Base-by-base conservation (phyloP, 1,140 invertebrate species). In the Drosophila neocordata region DNA sequence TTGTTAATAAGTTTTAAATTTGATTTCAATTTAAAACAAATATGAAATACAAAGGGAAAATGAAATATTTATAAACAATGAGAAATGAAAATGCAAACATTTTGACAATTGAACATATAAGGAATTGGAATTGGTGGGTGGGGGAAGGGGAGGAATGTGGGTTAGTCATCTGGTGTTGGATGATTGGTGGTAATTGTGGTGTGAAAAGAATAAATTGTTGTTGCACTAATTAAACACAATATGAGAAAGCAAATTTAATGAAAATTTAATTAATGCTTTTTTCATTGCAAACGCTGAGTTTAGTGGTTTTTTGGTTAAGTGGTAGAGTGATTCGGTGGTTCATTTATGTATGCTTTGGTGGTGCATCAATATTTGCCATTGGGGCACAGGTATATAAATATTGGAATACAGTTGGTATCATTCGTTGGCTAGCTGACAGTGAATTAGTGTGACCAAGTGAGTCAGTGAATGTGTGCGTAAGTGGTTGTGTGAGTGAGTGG, bases 211-310 rank as follows among this genome's bases (percentile, higher is more conserved):
- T n/a, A n/a, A n/a, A n/a, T n/a, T n/a, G 0, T 31, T 31, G 69
- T 22, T 38, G 57, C 51, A 56, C 78, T 66, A 48, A 69, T 63
- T 59, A 38, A 63, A 53, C 38, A 61, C 60, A 73, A 18, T 53
- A 34, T 35, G 20, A 44, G 75, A 79, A 79, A 67, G 73, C 65
- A 65, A 56, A 48, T 48, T 48, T 48, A 64, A 84, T 76, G 64
- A 85, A 65, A 72, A 73, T 75, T 76, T 60, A 70, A 69, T 66
- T 70, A 20, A 48, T 12, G 41, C 15, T 48, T 48, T 48, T 20
- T 6, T 4, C 22, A 24, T 24, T 24, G 4, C 22, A 24, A 24
- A 2, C 15, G 18, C 15, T 48, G 13, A 3, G 15, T 48, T 48
- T 31, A 20, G 41, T 48, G 41, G 15, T 48, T 18, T 44, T 8